These are phyloP conservation scores for Syritta pipiens DNA, from an alignment of 2,888 invertebrate genomes.

Conservation along the genomic window DNA sequence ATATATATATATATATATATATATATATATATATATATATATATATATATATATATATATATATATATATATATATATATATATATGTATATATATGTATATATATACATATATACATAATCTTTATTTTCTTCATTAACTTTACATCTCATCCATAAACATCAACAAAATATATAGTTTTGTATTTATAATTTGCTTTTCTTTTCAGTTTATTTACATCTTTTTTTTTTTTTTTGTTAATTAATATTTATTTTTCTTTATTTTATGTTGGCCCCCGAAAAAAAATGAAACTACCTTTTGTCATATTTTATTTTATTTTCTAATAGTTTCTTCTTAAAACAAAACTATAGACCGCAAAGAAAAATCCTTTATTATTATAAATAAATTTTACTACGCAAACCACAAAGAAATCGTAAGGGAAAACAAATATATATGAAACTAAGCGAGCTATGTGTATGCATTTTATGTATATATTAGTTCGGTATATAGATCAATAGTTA, in stretches of 20 bases:
- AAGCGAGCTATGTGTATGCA: not conserved
- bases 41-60: slow-evolving; percentile 15
- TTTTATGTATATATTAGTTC: slow-evolving; percentile 30
- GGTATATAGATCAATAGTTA: slow-evolving; percentile 41
- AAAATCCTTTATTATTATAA: no score
- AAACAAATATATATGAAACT: not conserved
- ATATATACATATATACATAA: slow-evolving; percentile 50
- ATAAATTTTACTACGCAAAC: no score
- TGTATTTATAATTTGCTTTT: slow-evolving; percentile 64
- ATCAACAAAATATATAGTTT: slow-evolving; percentile 74
- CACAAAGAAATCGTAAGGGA: not conserved
- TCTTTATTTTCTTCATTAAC: slow-evolving; percentile 33
- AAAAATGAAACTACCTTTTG: slow-evolving; percentile 70
- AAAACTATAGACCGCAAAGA: no score
- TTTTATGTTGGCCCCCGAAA: slow-evolving; percentile 78
- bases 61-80: slow-evolving; percentile 35
- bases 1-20: no score
- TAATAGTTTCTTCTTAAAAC: no score
- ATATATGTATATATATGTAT: slow-evolving; percentile 36
- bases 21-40: no score
- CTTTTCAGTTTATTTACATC: slow-evolving; percentile 21
- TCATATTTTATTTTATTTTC: not conserved
- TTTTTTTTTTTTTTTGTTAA: slow-evolving; percentile 13
- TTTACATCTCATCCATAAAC: slow-evolving; percentile 74
- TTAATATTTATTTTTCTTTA: slow-evolving; percentile 39